These are phyloP conservation scores for Apamea crenata DNA, from an alignment of 2,888 invertebrate genomes.

Conservation along the genomic window DNA sequence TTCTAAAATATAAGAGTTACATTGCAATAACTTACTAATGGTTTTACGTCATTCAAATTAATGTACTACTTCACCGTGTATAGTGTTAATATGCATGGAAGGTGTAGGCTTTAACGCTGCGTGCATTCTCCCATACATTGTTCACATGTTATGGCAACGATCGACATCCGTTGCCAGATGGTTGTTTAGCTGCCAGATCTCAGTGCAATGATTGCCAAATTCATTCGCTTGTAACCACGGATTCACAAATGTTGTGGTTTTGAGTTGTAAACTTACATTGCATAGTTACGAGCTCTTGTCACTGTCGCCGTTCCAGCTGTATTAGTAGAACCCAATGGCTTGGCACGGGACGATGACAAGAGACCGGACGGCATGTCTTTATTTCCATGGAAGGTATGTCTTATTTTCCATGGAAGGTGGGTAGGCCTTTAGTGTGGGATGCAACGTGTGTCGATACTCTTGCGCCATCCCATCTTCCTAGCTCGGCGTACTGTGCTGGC, in stretches of 20 bases:
- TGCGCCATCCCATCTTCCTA: too few species aligned
- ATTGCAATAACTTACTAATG: too few species aligned
- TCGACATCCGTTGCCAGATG: constrained; percentile 14
- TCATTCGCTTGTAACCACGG: constrained; percentile 21
- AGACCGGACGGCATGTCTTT: too few species aligned
- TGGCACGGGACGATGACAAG: too few species aligned
- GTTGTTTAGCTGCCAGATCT: constrained; percentile 35
- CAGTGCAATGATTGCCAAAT: constrained; percentile 44
- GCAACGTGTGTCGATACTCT: too few species aligned
- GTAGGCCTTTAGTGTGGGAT: too few species aligned
- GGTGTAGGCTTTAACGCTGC: not conserved
- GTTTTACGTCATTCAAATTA: not conserved
- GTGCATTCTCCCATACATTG: not conserved
- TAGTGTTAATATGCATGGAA: not conserved
- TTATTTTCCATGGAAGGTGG: too few species aligned
- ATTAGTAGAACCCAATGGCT: too few species aligned
- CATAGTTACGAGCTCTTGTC: not conserved
- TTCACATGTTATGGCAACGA: not conserved
- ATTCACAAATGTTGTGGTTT: constrained; percentile 25
- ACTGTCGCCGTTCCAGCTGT: too few species aligned
- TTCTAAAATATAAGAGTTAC: too few species aligned
- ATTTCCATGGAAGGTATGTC: too few species aligned
- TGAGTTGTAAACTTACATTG: constrained; percentile 7
- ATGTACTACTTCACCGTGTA: not conserved
- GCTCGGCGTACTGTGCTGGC: too few species aligned